A percentile compares a stretch with the other conserved stretches of the same genome.
phyloP scores from a whole-genome alignment of 1,140 invertebrate genomes.

The Anastatus disparis region DNA sequence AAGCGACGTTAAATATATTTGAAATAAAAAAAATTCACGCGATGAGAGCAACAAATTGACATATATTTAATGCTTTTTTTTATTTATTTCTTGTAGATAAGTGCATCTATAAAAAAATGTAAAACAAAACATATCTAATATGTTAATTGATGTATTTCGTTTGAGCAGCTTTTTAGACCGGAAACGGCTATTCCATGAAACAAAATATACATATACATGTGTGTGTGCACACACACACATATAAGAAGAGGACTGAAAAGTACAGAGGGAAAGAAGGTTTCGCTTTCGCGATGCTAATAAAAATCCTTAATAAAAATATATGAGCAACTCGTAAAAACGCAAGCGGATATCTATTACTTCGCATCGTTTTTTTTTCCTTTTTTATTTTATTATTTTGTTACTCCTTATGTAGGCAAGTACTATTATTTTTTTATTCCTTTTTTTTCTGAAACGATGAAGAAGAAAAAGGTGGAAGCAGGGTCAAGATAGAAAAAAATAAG shows the following conservation, averaged over 20 bases:
- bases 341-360: too few species aligned
- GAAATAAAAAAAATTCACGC: background rate
- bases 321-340: background rate
- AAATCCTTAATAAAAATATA: background rate
- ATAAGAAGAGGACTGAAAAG: too few species aligned
- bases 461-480: background rate
- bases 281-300: slow-evolving; percentile 15
- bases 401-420: too few species aligned
- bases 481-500: background rate
- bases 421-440: too few species aligned
- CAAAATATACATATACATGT: too few species aligned
- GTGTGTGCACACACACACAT: too few species aligned
- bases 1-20: background rate
- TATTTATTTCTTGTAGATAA: too few species aligned
- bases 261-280: too few species aligned
- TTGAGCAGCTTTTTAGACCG: background rate
- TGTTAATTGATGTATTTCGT: background rate
- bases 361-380: background rate
- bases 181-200: slow-evolving; percentile 3
- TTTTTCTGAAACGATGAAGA: too few species aligned
- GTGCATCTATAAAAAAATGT: too few species aligned
- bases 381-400: background rate
- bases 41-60: background rate
- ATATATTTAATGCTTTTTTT: background rate
- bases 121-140: background rate